Conservation (phyloP, 2,113 vertebrate species). For the Ophiodon elongatus region DNA sequence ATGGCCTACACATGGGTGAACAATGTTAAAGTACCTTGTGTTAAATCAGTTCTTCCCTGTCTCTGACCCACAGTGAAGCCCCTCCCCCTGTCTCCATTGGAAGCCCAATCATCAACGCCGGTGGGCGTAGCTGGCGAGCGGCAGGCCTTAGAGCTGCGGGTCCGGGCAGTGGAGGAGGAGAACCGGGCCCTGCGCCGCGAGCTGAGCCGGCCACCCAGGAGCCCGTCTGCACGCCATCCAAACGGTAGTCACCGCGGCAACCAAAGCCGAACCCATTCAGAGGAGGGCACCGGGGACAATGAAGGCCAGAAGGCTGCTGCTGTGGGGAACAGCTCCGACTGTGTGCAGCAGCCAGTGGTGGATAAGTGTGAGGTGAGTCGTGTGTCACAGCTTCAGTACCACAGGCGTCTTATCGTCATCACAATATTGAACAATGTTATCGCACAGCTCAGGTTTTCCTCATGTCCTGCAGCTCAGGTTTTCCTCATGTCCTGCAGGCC, state of each 20-base stretch:
- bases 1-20: background rate
- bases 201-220: conserved; percentile 88
- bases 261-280: conserved; percentile 91
- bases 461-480: no score
- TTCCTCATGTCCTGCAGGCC: no score
- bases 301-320: conserved; percentile 90
- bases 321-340: conserved; percentile 92
- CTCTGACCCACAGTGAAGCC: conserved; percentile 89
- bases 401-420: background rate
- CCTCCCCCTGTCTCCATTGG: conserved; percentile 90
- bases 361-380: conserved; percentile 96
- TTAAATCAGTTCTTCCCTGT: background rate
- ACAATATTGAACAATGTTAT: no score
- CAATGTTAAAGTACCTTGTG: background rate
- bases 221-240: conserved; percentile 63
- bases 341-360: conserved; percentile 92
- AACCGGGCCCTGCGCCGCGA: conserved; percentile 91
- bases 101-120: conserved; percentile 88
- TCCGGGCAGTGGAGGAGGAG: conserved; percentile 96
- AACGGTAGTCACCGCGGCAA: conserved; percentile 82
- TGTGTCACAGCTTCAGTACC: background rate
- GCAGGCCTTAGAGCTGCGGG: conserved; percentile 91
- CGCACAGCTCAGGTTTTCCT: no score
- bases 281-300: conserved; percentile 93
- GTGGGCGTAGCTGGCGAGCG: conserved; percentile 87